These are phyloP conservation scores for Ptychoptera contaminata DNA, from an alignment of 2,888 invertebrate genomes.

Conservation along the genomic window DNA sequence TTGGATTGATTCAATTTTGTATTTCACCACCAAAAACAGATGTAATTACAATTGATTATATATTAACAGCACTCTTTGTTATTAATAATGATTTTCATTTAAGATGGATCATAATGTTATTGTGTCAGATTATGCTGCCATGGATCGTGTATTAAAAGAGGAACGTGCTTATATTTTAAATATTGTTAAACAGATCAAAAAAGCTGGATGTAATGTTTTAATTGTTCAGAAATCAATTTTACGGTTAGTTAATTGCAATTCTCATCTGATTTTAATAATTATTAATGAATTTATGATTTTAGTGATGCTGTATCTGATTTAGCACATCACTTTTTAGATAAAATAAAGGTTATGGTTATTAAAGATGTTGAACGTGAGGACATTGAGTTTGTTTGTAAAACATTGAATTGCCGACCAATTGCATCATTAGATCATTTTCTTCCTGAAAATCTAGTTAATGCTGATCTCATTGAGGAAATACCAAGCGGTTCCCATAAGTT, in stretches of 20 bases:
- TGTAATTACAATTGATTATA: constrained; percentile 38
- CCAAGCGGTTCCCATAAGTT: constrained; percentile 77
- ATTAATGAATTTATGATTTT: constrained; percentile 5
- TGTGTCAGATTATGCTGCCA: constrained; percentile 97
- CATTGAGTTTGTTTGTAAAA: constrained; percentile 94
- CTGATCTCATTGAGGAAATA: constrained; percentile 90
- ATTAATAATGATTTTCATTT: constrained; percentile 11
- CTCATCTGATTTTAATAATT: not conserved
- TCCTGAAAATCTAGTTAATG: constrained; percentile 77
- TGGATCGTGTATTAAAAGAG: constrained; percentile 96
- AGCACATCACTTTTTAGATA: constrained; percentile 94
- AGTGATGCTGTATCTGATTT: constrained; percentile 95
- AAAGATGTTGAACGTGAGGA: constrained; percentile 98
- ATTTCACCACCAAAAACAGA: constrained; percentile 99
- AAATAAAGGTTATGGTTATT: constrained; percentile 96
- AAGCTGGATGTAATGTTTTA: constrained; percentile 93
- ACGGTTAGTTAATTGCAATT: constrained; percentile 34
- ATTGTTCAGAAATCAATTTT: constrained; percentile 70
- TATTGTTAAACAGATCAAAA: constrained; percentile 97
- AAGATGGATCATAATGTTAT: constrained; percentile 92
- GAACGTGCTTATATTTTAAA: constrained; percentile 96
- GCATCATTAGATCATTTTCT: constrained; percentile 97
- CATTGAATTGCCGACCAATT: constrained; percentile 84
- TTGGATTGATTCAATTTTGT: constrained; percentile 98
- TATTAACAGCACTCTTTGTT: not conserved